Evolutionary conservation across 2,113 vertebrate genomes (phyloP), one percentile per base, ranked within the genome.

Genomic region (Equus quagga): DNA sequence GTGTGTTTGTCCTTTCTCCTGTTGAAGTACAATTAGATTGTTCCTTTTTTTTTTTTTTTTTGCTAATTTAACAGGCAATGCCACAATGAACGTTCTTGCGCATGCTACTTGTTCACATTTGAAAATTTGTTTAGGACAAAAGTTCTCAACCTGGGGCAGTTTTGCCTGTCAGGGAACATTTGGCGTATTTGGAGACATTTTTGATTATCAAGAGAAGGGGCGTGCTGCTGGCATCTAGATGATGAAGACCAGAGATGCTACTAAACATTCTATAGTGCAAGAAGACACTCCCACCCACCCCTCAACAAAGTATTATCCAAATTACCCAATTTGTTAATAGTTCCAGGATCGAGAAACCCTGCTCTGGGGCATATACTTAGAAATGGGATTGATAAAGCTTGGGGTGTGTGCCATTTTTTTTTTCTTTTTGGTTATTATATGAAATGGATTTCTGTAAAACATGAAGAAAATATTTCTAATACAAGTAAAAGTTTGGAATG

Each of bases 361-460:
- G 46, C 18, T 58, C 21, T 78, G 46, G 41, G 21, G 2, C n/a
- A 24, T 46, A 75, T 58, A 26, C 46, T 81, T 78, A 72, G 15
- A 94, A 60, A 49, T 73, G 46, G 33, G 81, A 33, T 33, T 85
- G 19, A 49, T 58, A 73, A 92, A 81, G 4, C 14, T 46, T 82
- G 78, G 28, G 15, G 1, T 86, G 11, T 75, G 21, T 70, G 21
- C 12, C 54, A 2, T 44, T 21, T 94, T 85, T 91, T 31, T 9
- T 49, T 67, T 41, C 36, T 85, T 73, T 58, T 24, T 15, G 8
- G 18, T 65, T 80, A 73, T n/a, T 49, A n/a, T 73, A 83, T 84
- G 9, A 87, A 92, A 41, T 41, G 8, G 28, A 44, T 81, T 92
- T 97, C 69, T 97, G 18, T 89, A 85, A 65, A 93, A 80, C 7